phyloP scores from a whole-genome alignment of 2,113 vertebrate species.

The Stercorarius parasiticus region DNA sequence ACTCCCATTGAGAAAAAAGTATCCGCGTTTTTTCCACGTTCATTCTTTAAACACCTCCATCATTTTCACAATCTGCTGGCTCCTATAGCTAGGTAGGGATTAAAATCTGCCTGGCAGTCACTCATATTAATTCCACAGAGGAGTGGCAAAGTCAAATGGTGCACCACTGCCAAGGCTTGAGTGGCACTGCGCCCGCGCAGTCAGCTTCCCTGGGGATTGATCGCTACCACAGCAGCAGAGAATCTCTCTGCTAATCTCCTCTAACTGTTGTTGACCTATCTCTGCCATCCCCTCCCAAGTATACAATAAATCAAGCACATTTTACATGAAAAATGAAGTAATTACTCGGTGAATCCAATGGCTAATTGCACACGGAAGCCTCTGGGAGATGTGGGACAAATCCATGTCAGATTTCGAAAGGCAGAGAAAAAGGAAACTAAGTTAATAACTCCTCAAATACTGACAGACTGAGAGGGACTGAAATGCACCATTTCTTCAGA shows the following conservation, averaged over 20 bases:
- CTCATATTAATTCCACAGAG: constrained; percentile 53
- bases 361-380: constrained; percentile 84
- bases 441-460: constrained; percentile 70
- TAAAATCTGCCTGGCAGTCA: constrained; percentile 38
- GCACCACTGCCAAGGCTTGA: constrained; percentile 76
- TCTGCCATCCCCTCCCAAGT: constrained; percentile 73
- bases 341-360: constrained; percentile 86
- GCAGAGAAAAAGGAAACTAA: constrained; percentile 72
- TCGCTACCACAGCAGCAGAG: constrained; percentile 30
- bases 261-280: constrained; percentile 78
- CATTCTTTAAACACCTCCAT: constrained; percentile 68
- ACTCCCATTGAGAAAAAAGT: not conserved
- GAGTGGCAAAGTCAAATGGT: constrained; percentile 40
- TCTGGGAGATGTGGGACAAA: constrained; percentile 83
- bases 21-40: not conserved
- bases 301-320: constrained; percentile 83
- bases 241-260: constrained; percentile 71
- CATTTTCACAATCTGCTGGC: constrained; percentile 59
- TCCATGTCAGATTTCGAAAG: constrained; percentile 77
- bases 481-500: constrained; percentile 64
- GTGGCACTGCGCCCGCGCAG: constrained; percentile 66
- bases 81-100: constrained; percentile 6
- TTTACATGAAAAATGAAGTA: constrained; percentile 89
- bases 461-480: constrained; percentile 55
- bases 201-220: constrained; percentile 37